Conservation (phyloP, 37 sponge, comb jelly and placozoan genomes). For the Crambe crambe region DNA sequence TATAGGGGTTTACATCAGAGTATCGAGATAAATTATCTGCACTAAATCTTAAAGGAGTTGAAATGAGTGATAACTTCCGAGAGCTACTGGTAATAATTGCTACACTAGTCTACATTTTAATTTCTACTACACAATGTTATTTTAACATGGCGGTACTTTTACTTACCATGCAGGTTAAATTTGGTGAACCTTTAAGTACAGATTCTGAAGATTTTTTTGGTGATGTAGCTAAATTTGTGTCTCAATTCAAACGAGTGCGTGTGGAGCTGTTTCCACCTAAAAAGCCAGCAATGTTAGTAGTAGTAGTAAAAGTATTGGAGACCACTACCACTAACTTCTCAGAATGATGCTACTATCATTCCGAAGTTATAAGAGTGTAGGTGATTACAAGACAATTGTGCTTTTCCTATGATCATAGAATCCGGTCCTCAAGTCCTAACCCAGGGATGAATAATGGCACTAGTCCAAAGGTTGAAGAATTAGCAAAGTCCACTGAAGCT, state of each 20-base stretch:
- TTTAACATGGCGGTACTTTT: not conserved
- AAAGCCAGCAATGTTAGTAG: too few species aligned
- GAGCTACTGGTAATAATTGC: slow-evolving; percentile 50
- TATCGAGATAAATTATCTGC: slow-evolving; percentile 44
- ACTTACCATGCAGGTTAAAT: slow-evolving; percentile 48
- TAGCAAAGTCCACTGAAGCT: too few species aligned
- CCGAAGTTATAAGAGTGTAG: too few species aligned
- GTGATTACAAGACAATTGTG: too few species aligned
- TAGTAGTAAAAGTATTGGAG: too few species aligned
- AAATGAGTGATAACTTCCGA: slow-evolving; percentile 53
- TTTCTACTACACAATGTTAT: not conserved
- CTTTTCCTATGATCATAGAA: too few species aligned
- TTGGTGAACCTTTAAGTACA: slow-evolving; percentile 64
- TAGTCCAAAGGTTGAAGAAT: too few species aligned
- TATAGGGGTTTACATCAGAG: slow-evolving; percentile 52
- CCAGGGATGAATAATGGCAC: too few species aligned
- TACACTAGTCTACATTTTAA: too few species aligned
- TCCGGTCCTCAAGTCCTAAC: too few species aligned
- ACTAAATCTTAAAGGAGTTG: slow-evolving; percentile 26
- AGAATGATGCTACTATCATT: too few species aligned
- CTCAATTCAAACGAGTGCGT: slow-evolving; percentile 49
- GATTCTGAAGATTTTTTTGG: slow-evolving; percentile 80
- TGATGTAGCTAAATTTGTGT: slow-evolving; percentile 52
- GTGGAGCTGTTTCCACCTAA: slow-evolving; percentile 63
- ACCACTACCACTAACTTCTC: too few species aligned